Evolutionary conservation across 2,888 invertebrate genomes (phyloP), one percentile per base, ranked within the genome.

Genomic region (Hemistola chrysoprasaria): DNA sequence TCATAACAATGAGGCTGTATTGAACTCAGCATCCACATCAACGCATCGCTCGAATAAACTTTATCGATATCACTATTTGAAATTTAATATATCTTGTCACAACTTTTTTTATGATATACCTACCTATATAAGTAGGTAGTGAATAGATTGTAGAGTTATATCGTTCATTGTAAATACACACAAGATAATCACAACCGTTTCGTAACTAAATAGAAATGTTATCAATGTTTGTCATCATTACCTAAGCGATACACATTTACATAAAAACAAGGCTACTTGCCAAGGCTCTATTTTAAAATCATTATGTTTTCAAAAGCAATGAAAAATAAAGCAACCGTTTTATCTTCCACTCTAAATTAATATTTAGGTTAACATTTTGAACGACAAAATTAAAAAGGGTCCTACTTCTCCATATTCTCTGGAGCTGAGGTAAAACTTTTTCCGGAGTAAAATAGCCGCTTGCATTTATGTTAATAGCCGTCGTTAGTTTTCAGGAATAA

Each of bases 1-100:
- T 49, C 41, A 53, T 40, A 60, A 60, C 54, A 62, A 58, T 51
- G 30, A 42, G 37, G 40, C 43, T 48, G 44, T 42, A 50, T 53
- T 23, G 38, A 47, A 43, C 33, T 26, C 42, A 47, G 28, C 37
- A 38, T 45, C 32, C 27, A 25, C 39, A 46, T 32, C 36, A 20
- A 39, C 34, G 47, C 27, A 48, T 25, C 40, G 30, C 11, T 32
- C 48, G 44, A 57, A 62, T 57, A 51, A 59, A 59, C 56, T 59
- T 54, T 56, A 64, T 65, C 57, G 56, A 59, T 53, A 60, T 34
- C 34, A 40, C 31, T 33, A 50, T 43, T 44, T 51, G 10, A 39
- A 51, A 47, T 59, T 59, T 59, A 66, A 69, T 71, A 70, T 51
- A 47, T 43, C 47, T 51, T 43, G 54, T 53, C 57, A 54, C 50